Evolutionary conservation across 2,888 invertebrate genomes (phyloP).

Genomic region (Volucella inflata): DNA sequence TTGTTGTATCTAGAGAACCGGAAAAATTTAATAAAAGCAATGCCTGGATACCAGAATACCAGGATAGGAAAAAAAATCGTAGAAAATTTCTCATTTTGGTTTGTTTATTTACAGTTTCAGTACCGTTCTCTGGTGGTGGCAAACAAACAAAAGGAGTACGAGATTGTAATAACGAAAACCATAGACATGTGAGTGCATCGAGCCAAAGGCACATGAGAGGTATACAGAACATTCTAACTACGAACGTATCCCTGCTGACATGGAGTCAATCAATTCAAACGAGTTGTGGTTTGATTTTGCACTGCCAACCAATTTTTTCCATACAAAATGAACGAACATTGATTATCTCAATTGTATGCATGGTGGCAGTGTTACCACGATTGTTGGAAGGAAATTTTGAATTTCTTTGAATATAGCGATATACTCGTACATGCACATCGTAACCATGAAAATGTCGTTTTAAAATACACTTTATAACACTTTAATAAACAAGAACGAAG

Average conservation of each 20-base stretch:
- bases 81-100: slow-evolving; percentile 18
- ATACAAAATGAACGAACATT: slow-evolving; percentile 39
- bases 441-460: no score
- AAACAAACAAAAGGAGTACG: not conserved
- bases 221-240: not conserved
- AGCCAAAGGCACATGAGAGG: not conserved
- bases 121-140: no score
- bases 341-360: slow-evolving; percentile 57
- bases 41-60: slow-evolving; percentile 14
- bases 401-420: no score
- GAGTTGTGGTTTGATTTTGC: slow-evolving; percentile 29
- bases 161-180: slow-evolving; percentile 26
- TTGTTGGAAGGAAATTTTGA: no score
- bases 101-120: slow-evolving; percentile 35
- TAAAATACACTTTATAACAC: no score
- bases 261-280: slow-evolving; percentile 60
- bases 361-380: not conserved
- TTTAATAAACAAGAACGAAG: no score
- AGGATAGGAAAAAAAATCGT: not conserved
- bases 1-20: not conserved
- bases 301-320: not conserved
- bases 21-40: slow-evolving; percentile 30
- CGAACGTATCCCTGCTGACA: slow-evolving; percentile 42
- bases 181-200: slow-evolving; percentile 25
- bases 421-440: no score